Evolutionary conservation across 1,140 invertebrate species (phyloP).

Genomic region (Formica exsecta): DNA sequence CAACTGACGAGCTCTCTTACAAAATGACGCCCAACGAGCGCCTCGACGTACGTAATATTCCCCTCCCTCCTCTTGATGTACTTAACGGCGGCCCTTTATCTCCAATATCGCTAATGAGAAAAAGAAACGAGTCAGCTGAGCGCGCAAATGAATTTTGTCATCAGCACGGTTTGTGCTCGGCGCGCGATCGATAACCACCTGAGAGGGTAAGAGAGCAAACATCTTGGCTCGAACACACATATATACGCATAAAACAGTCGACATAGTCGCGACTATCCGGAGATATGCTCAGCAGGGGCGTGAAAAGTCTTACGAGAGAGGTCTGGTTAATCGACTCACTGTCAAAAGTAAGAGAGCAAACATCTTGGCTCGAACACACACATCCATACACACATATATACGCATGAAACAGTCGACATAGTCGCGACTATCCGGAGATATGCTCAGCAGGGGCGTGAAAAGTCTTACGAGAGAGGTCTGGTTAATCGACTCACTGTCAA

Average conservation of each 20-base stretch:
- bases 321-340: conserved; percentile 49
- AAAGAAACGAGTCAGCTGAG: conserved; percentile 35
- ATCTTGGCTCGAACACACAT: background rate
- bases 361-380: background rate
- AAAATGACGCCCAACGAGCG: conserved; percentile 16
- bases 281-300: conserved; percentile 6
- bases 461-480: conserved; percentile 37
- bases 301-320: conserved; percentile 50
- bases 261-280: background rate
- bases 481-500: conserved; percentile 54
- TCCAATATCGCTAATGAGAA: conserved; percentile 60
- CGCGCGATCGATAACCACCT: conserved; percentile 57
- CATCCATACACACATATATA: background rate
- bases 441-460: conserved; percentile 28
- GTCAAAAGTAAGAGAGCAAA: conserved; percentile 39
- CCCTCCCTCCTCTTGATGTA: background rate
- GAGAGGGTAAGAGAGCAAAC: conserved; percentile 31
- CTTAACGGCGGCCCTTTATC: conserved; percentile 50
- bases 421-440: conserved; percentile 6
- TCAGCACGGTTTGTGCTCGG: conserved; percentile 11
- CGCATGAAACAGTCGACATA: background rate
- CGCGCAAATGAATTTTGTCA: conserved; percentile 58
- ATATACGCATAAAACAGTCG: background rate
- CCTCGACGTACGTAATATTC: conserved; percentile 38
- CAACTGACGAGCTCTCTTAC: conserved; percentile 45